Conservation (phyloP, 2,797 vertebrate species). For the Alectoris magna region DNA sequence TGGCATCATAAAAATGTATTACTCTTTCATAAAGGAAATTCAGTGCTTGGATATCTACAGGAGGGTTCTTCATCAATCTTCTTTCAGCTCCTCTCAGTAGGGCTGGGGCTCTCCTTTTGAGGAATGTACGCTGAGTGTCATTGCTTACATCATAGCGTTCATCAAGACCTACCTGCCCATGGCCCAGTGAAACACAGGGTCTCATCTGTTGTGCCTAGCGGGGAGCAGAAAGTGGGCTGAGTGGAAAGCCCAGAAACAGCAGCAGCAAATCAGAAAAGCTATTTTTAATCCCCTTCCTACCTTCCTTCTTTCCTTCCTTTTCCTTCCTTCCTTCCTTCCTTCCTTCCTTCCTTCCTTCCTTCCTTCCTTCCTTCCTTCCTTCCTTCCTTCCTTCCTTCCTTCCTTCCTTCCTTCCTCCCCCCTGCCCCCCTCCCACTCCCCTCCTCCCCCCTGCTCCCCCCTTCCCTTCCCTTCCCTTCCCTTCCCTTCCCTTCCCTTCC, state of each 20-base stretch:
- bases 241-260: neutral
- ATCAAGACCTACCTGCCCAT: neutral
- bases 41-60: neutral
- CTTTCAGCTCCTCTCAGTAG: neutral
- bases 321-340: too few species aligned
- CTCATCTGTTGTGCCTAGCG: neutral
- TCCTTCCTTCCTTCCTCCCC: too few species aligned
- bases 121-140: neutral
- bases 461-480: too few species aligned
- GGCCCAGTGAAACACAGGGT: neutral
- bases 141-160: neutral
- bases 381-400: too few species aligned
- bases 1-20: conserved; percentile 31
- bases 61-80: conserved; percentile 2
- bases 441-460: too few species aligned
- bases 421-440: too few species aligned
- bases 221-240: neutral
- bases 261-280: too few species aligned
- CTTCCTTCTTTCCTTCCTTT: neutral
- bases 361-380: too few species aligned
- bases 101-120: neutral
- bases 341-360: too few species aligned
- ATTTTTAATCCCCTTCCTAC: too few species aligned
- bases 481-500: too few species aligned
- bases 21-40: conserved; percentile 25